Conservation (phyloP, 2,888 invertebrate species). For the Aphodius granarius region DNA sequence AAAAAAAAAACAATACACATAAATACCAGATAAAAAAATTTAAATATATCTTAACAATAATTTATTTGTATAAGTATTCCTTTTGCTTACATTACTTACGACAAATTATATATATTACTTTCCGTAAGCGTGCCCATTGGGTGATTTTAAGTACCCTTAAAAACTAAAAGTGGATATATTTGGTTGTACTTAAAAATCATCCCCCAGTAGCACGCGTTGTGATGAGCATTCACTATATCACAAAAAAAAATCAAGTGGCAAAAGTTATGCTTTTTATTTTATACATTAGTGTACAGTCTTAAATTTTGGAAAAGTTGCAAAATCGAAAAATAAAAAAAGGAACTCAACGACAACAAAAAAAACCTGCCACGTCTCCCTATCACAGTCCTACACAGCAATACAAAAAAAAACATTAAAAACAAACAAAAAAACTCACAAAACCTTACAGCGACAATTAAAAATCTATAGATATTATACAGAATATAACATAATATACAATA, state of each 20-base stretch:
- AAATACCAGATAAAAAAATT: slow-evolving; percentile 16
- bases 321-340: not conserved
- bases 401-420: slow-evolving; percentile 8
- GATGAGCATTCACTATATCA: slow-evolving; percentile 53
- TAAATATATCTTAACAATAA: not conserved
- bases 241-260: slow-evolving; percentile 39
- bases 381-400: slow-evolving; percentile 50
- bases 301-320: not conserved
- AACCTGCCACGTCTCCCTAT: slow-evolving; percentile 34
- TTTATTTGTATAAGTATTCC: not conserved
- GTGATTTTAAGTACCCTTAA: not conserved
- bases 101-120: not conserved
- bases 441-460: slow-evolving; percentile 10
- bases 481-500: not conserved
- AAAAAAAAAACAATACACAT: slow-evolving; percentile 29
- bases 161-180: not conserved
- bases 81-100: not conserved
- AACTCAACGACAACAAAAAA: not conserved
- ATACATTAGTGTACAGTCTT: slow-evolving; percentile 14
- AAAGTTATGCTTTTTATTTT: slow-evolving; percentile 4
- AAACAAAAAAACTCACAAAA: slow-evolving; percentile 13
- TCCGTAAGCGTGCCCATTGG: not conserved
- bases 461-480: not conserved
- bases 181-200: slow-evolving; percentile 16
- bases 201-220: slow-evolving; percentile 39